phyloP scores from a whole-genome alignment of 2,888 invertebrate genomes.

The Theristus sp. region DNA sequence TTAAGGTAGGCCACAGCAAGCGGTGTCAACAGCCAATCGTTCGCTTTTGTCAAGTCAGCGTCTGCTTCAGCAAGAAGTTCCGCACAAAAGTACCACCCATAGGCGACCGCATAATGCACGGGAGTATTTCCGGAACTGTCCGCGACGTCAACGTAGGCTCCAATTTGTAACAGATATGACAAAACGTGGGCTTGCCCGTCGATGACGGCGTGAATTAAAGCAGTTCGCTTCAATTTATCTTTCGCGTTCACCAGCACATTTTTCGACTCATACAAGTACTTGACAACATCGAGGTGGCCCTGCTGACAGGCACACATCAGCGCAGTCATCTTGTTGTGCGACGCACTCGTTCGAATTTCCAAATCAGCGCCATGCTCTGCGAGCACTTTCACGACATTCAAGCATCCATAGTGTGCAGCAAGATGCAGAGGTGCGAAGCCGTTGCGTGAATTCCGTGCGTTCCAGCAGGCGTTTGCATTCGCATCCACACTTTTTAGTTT shows the following conservation, averaged over 20 bases:
- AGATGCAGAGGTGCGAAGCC: constrained; percentile 33
- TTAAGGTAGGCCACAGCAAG: constrained; percentile 38
- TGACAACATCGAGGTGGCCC: constrained; percentile 33
- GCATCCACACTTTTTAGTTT: neutral
- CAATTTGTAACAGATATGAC: constrained; percentile 34
- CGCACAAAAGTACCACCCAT: constrained; percentile 38
- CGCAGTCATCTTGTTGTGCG: constrained; percentile 32
- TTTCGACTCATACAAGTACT: constrained; percentile 27
- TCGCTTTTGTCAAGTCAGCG: constrained; percentile 12
- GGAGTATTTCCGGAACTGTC: constrained; percentile 38
- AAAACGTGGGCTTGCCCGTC: constrained; percentile 35
- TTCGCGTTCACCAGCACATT: constrained; percentile 14
- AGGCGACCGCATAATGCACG: constrained; percentile 39
- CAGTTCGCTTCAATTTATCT: constrained; percentile 35
- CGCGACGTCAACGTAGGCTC: constrained; percentile 32
- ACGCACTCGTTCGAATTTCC: constrained; percentile 30
- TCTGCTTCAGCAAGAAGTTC: constrained; percentile 32
- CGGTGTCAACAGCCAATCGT: constrained; percentile 33
- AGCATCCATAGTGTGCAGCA: constrained; percentile 30
- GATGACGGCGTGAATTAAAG: constrained; percentile 33
- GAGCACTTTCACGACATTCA: constrained; percentile 28
- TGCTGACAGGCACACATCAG: constrained; percentile 34
- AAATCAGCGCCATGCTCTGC: constrained; percentile 31
- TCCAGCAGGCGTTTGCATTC: neutral
- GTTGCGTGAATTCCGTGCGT: neutral